Conservation (phyloP, 2,888 invertebrate genomes). For the Scelioninae gen. 1 region DNA sequence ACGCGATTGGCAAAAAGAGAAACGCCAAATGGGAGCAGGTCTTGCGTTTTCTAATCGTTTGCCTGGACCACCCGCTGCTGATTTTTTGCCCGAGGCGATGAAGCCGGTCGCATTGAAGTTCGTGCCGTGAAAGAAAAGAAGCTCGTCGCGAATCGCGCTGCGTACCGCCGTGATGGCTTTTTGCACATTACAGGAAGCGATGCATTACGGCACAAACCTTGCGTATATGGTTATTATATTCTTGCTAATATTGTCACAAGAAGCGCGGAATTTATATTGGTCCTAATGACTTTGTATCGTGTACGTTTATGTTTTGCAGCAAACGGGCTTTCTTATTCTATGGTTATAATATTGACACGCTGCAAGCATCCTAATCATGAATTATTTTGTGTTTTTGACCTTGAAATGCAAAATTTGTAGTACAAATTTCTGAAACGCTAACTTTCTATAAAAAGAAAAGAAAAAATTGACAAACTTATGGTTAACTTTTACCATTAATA, state of each 20-base stretch:
- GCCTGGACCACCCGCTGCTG: slow-evolving; percentile 65
- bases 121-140: slow-evolving; percentile 68
- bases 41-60: slow-evolving; percentile 67
- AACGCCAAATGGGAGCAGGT: slow-evolving; percentile 63
- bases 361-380: slow-evolving; percentile 21
- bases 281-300: slow-evolving; percentile 54
- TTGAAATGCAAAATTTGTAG: slow-evolving; percentile 1
- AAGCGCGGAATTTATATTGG: slow-evolving; percentile 64
- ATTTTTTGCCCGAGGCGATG: slow-evolving; percentile 63
- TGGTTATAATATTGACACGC: slow-evolving; percentile 38
- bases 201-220: slow-evolving; percentile 53
- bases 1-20: slow-evolving; percentile 50
- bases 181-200: slow-evolving; percentile 67
- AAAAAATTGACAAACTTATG: too few species aligned
- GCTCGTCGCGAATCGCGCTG: slow-evolving; percentile 50
- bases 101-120: slow-evolving; percentile 69
- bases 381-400: neutral
- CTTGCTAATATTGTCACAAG: slow-evolving; percentile 66
- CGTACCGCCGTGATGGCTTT: slow-evolving; percentile 54
- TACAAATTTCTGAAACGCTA: too few species aligned
- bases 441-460: too few species aligned
- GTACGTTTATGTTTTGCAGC: slow-evolving; percentile 45
- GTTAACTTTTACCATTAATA: too few species aligned
- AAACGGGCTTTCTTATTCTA: slow-evolving; percentile 30
- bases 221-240: slow-evolving; percentile 67